Evolutionary conservation across 1,140 invertebrate species (phyloP).

Genomic region (Drosophila insularis): DNA sequence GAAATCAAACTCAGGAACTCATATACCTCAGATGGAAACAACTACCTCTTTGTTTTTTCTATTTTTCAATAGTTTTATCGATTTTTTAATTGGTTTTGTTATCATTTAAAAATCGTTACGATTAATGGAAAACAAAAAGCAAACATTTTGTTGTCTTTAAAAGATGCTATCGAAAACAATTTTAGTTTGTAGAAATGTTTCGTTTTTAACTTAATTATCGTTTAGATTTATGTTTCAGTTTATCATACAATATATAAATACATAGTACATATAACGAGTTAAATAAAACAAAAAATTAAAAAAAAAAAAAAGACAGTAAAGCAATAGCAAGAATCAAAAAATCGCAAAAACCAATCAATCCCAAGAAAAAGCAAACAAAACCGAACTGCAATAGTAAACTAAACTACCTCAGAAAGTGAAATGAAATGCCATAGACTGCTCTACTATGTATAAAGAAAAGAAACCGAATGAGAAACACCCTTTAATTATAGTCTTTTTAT

Average conservation of each 20-base stretch:
- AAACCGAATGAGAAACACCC: slow-evolving; percentile 31
- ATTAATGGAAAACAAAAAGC: neutral
- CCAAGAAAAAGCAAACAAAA: slow-evolving; percentile 32
- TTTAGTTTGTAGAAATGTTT: slow-evolving; percentile 67
- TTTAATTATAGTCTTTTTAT: slow-evolving; percentile 13
- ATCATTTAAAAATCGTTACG: slow-evolving; percentile 40
- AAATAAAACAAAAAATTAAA: slow-evolving; percentile 37
- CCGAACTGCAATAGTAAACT: slow-evolving; percentile 82
- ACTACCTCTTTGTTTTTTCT: slow-evolving; percentile 62
- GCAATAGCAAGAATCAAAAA: slow-evolving; percentile 56
- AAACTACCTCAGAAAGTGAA: slow-evolving; percentile 77
- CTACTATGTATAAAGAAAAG: slow-evolving; percentile 29
- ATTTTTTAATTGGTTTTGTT: slow-evolving; percentile 28
- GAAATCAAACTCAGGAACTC: slow-evolving; percentile 79
- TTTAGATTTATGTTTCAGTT: slow-evolving; percentile 31
- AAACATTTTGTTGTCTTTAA: slow-evolving; percentile 46
- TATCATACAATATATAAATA: slow-evolving; percentile 9
- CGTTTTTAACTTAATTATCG: slow-evolving; percentile 44
- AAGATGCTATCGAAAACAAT: slow-evolving; percentile 69
- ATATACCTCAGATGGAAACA: slow-evolving; percentile 80
- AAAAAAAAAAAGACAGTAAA: slow-evolving; percentile 25
- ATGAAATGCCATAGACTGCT: slow-evolving; percentile 68
- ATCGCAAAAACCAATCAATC: slow-evolving; percentile 10
- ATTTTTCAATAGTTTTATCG: slow-evolving; percentile 38
- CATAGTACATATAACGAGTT: slow-evolving; percentile 19